These are phyloP conservation scores for Rallus limicola DNA, from an alignment of 2,113 vertebrate species.

Conservation along the genomic window DNA sequence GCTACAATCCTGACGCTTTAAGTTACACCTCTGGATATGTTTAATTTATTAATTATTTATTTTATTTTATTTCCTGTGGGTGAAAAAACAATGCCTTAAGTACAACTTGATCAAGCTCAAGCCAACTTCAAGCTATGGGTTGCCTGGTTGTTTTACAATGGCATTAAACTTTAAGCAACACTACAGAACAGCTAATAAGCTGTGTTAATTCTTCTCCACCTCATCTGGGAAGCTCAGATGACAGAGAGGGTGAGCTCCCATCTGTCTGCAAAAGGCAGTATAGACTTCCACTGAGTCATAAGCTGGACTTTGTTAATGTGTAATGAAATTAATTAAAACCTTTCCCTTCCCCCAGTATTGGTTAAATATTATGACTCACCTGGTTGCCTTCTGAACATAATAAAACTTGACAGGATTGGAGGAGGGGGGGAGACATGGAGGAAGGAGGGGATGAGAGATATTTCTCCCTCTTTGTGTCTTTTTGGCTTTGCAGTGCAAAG, in stretches of 20 bases:
- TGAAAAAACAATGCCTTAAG: neutral
- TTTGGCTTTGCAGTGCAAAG: slow-evolving; percentile 27
- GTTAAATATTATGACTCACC: slow-evolving; percentile 32
- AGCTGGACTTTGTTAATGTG: neutral
- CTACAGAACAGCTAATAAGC: neutral
- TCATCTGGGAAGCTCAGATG: neutral
- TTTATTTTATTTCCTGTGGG: neutral
- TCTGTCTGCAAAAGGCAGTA: slow-evolving; percentile 14
- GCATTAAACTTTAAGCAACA: neutral
- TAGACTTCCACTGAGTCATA: slow-evolving; percentile 11
- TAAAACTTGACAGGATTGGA: slow-evolving; percentile 7
- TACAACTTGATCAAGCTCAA: neutral
- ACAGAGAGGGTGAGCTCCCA: slow-evolving; percentile 23
- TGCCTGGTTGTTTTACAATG: neutral
- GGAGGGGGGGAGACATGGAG: neutral
- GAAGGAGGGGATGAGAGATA: neutral
- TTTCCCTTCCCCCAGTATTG: slow-evolving; percentile 6
- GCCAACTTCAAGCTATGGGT: neutral
- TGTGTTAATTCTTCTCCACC: neutral
- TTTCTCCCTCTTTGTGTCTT: slow-evolving; percentile 1
- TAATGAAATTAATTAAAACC: slow-evolving; percentile 53
- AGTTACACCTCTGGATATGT: fast-evolving
- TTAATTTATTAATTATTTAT: neutral
- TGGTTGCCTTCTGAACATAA: slow-evolving; percentile 36
- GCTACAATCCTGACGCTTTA: neutral